These are phyloP conservation scores for Oreochromis niloticus DNA, from an alignment of 2,113 vertebrate genomes.

Conservation along the genomic window DNA sequence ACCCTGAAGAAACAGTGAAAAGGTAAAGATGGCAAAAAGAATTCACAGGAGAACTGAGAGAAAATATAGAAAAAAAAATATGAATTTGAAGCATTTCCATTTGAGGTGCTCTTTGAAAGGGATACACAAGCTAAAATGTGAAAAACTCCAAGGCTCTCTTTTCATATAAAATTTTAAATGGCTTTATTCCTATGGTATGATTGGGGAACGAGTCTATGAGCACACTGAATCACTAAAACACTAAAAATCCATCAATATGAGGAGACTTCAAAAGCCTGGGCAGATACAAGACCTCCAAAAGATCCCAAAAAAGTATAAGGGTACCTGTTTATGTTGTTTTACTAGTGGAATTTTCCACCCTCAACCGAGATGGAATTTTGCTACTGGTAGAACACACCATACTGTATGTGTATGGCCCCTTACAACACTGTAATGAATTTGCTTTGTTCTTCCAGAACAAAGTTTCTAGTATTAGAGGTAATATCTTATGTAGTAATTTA, in stretches of 20 bases:
- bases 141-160: not conserved
- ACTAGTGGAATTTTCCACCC: not conserved
- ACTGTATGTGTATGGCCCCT: rapidly evolving
- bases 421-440: rapidly evolving
- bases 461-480: not conserved
- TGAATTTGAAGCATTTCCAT: not conserved
- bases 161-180: not conserved
- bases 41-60: not conserved
- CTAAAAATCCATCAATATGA: not conserved
- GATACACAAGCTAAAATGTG: not conserved
- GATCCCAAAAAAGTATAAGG: not conserved
- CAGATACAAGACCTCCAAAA: not conserved
- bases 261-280: not conserved
- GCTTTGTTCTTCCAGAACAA: not conserved
- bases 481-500: not conserved
- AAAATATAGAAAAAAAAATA: not conserved
- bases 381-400: rapidly evolving
- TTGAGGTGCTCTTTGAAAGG: not conserved
- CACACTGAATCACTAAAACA: not conserved
- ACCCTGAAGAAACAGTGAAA: not conserved
- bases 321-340: not conserved
- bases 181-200: not conserved
- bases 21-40: not conserved
- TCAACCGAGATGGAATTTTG: not conserved
- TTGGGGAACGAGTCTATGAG: not conserved